Percentiles rank a stretch among this genome's conserved stretches.
Evolutionary conservation across 2,797 vertebrate species (phyloP).

Genomic region (Lagorchestes hirsutus): DNA sequence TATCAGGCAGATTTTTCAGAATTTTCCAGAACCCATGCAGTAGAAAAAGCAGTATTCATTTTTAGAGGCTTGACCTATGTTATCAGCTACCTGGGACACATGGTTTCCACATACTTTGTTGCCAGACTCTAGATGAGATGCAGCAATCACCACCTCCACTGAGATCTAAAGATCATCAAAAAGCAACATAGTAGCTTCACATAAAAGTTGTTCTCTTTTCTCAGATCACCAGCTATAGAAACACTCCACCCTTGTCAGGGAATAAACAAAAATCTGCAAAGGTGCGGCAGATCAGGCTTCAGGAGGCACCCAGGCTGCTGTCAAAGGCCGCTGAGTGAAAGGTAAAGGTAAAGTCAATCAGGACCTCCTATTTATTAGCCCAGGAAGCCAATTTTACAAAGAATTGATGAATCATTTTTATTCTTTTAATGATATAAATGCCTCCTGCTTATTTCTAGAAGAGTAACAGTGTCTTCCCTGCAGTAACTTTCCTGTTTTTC

Average conservation of each 20-base stretch:
- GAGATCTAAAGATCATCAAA: neutral
- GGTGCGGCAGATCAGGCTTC: slow-evolving; percentile 33
- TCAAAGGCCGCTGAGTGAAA: neutral
- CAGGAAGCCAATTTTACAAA: slow-evolving; percentile 37
- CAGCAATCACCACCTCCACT: neutral
- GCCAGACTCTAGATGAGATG: slow-evolving; percentile 5
- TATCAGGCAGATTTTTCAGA: slow-evolving; percentile 61
- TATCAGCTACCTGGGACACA: neutral
- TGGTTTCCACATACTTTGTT: slow-evolving; percentile 14
- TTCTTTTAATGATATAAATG: slow-evolving; percentile 60
- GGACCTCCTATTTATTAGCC: neutral
- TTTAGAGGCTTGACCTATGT: slow-evolving; percentile 46
- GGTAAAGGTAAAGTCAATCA: neutral
- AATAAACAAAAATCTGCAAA: neutral
- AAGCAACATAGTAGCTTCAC: slow-evolving; percentile 28
- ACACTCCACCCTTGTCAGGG: neutral
- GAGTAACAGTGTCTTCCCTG: slow-evolving; percentile 48
- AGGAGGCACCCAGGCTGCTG: neutral
- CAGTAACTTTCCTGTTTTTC: slow-evolving; percentile 52
- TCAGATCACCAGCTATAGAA: neutral
- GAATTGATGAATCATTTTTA: neutral
- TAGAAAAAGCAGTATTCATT: neutral
- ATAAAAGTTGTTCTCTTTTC: slow-evolving; percentile 21
- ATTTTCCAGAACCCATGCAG: slow-evolving; percentile 55
- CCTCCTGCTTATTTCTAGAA: slow-evolving; percentile 46